phyloP scores from a whole-genome alignment of 2,113 vertebrate species.

The Girardinichthys multiradiatus region DNA sequence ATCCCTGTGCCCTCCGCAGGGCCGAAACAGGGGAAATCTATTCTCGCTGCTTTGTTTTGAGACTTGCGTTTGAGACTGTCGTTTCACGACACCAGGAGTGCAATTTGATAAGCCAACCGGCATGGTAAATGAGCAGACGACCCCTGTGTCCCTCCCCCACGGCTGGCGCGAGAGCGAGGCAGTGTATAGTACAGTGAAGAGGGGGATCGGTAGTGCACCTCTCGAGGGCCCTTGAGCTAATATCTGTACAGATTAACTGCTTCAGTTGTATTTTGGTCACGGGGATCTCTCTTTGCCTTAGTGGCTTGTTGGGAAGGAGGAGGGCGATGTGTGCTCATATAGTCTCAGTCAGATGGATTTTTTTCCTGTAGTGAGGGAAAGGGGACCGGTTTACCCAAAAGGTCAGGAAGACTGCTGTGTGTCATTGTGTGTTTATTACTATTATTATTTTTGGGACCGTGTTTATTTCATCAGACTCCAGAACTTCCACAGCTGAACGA shows the following conservation, averaged over 20 bases:
- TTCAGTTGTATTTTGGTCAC: constrained; percentile 81
- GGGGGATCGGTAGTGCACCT: constrained; percentile 66
- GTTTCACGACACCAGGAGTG: constrained; percentile 64
- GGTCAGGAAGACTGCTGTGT: constrained; percentile 54
- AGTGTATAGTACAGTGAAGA: constrained; percentile 63
- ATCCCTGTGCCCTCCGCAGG: constrained; percentile 14
- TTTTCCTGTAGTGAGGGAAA: constrained; percentile 19
- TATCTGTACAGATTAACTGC: constrained; percentile 83
- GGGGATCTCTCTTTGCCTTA: constrained; percentile 75
- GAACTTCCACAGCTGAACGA: constrained; percentile 71
- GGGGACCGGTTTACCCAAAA: constrained; percentile 18
- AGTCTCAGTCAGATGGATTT: constrained; percentile 29
- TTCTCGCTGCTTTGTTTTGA: constrained; percentile 59
- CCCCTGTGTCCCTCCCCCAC: constrained; percentile 64
- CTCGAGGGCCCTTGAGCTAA: constrained; percentile 80
- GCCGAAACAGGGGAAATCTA: constrained; percentile 59
- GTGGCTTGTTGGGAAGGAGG: constrained; percentile 60
- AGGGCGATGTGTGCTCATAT: constrained; percentile 24
- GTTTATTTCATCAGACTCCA: constrained; percentile 74
- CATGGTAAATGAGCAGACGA: constrained; percentile 71
- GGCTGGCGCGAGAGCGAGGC: constrained; percentile 58
- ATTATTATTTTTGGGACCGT: constrained; percentile 70
- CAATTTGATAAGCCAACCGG: constrained; percentile 65
- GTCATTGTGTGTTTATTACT: constrained; percentile 73
- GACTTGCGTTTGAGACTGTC: constrained; percentile 51